Base-by-base conservation (phyloP, 2,888 invertebrate genomes). In the Aleiodes testaceus region DNA sequence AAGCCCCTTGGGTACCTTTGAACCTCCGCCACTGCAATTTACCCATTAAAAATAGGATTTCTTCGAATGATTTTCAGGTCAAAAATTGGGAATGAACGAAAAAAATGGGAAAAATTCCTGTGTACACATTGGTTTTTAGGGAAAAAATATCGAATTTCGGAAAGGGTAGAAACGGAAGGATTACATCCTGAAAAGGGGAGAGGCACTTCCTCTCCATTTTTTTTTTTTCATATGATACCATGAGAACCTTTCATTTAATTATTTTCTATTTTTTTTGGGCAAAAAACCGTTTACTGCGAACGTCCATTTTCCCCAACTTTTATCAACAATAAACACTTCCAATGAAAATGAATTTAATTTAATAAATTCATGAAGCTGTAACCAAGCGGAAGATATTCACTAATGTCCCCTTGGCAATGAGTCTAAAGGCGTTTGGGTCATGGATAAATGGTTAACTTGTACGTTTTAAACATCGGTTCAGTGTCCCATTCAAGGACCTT, bases 401-500 rank as follows among this genome's bases (percentile, higher is more conserved):
- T 11, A 14, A 53, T 53, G 42, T 53, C 36, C 44, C 26, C 18
- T 50, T 42, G 53, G 18, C 22, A 59, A 26, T 49, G 44, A 61
- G 49, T 63, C 9, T 26, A 26, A n/a, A 30, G 26, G 52, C 59
- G 59, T 14, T 11, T 59, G 52, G 68, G 68, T 68, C 68, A 61
- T 42, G 68, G 20, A 61, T 55, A 67, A 18, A 50, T 55, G 55
- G 45, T 22, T 67, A 55, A 44, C 42, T 22, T 67, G 44, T 61
- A 55, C 16, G 14, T 16, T 16, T 49, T n/a, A 16, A 14, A 55
- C 69, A 72, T 75, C 78, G 76, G 81, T 81, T 81, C 81, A 80
- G 77, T 80, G 81, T 77, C 80, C 81, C 78, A 80, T 78, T 79
- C 81, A 80, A 81, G 81, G 81, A 81, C 78, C 78, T 75, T 73